These are phyloP conservation scores for Agelastica alni DNA, from an alignment of 2,888 invertebrate genomes.

Conservation along the genomic window DNA sequence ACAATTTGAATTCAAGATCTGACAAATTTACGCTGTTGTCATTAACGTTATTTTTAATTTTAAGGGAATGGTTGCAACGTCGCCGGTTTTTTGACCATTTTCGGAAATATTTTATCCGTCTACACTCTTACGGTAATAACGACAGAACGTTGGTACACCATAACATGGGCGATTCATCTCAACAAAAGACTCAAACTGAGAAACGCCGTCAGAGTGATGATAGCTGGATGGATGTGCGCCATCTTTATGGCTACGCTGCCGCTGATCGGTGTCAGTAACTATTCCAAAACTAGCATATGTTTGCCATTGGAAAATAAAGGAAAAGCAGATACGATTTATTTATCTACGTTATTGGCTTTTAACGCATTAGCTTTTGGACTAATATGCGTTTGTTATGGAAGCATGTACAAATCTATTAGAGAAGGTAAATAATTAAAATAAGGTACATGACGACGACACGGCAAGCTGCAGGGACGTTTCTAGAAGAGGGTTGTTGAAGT, in stretches of 20 bases:
- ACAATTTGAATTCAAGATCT: no score
- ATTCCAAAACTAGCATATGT: conserved; percentile 70
- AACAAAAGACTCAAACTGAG: conserved; percentile 64
- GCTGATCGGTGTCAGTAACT: conserved; percentile 66
- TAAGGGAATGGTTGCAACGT: conserved; percentile 64
- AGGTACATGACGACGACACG: no score
- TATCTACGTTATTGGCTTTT: conserved; percentile 62
- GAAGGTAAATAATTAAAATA: conserved; percentile 40
- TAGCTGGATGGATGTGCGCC: conserved; percentile 64
- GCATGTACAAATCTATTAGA: conserved; percentile 65
- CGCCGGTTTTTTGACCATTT: conserved; percentile 68
- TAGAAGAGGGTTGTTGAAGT: no score
- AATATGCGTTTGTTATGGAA: conserved; percentile 66
- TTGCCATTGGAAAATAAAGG: conserved; percentile 65
- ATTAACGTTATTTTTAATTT: conserved; percentile 24
- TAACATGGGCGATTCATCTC: conserved; percentile 65
- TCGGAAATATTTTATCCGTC: conserved; percentile 68
- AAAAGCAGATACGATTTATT: conserved; percentile 61
- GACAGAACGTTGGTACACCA: conserved; percentile 64
- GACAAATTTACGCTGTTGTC: no score
- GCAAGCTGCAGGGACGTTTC: no score
- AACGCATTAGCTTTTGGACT: conserved; percentile 67
- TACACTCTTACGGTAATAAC: conserved; percentile 70
- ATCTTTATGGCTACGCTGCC: conserved; percentile 64
- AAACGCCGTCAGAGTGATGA: conserved; percentile 64